A percentile compares a stretch with the other conserved stretches of the same genome.
Evolutionary conservation across 2,888 invertebrate species (phyloP).

Genomic region (Acleris laterana): DNA sequence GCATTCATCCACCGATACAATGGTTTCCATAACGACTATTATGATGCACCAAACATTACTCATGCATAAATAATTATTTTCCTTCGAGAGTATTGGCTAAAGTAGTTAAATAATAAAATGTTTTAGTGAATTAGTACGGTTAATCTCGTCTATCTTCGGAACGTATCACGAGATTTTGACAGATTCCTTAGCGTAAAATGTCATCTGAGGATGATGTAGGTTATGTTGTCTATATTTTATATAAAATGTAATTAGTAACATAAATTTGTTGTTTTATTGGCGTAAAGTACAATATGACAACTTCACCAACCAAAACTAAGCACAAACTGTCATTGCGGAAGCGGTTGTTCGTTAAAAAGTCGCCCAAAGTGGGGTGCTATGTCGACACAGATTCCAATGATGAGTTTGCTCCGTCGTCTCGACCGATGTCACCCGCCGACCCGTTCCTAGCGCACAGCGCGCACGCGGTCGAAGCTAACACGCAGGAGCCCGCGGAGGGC

Average conservation of each 20-base stretch:
- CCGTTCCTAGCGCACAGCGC: slow-evolving; percentile 77
- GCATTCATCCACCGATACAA: slow-evolving; percentile 6
- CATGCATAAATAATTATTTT: neutral
- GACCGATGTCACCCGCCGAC: slow-evolving; percentile 79
- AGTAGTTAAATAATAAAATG: neutral
- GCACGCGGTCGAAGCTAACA: slow-evolving; percentile 56
- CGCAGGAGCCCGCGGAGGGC: slow-evolving; percentile 51
- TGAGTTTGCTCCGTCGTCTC: slow-evolving; percentile 71
- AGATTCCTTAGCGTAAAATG: slow-evolving; percentile 57
- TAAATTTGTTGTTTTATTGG: slow-evolving; percentile 69
- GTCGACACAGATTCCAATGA: slow-evolving; percentile 79
- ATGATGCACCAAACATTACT: slow-evolving; percentile 27
- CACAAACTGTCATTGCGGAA: slow-evolving; percentile 80
- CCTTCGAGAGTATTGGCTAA: neutral
- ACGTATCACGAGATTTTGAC: slow-evolving; percentile 45
- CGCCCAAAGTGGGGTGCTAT: slow-evolving; percentile 81
- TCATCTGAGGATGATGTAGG: slow-evolving; percentile 64
- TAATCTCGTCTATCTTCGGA: slow-evolving; percentile 14
- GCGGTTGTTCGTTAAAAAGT: slow-evolving; percentile 79
- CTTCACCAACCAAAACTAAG: slow-evolving; percentile 77
- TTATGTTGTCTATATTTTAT: slow-evolving; percentile 75
- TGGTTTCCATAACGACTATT: slow-evolving; percentile 39
- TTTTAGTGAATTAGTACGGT: neutral
- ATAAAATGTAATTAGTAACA: slow-evolving; percentile 80
- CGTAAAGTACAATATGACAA: slow-evolving; percentile 75